phyloP scores from a whole-genome alignment of 2,113 vertebrate genomes.

The Perca fluviatilis region DNA sequence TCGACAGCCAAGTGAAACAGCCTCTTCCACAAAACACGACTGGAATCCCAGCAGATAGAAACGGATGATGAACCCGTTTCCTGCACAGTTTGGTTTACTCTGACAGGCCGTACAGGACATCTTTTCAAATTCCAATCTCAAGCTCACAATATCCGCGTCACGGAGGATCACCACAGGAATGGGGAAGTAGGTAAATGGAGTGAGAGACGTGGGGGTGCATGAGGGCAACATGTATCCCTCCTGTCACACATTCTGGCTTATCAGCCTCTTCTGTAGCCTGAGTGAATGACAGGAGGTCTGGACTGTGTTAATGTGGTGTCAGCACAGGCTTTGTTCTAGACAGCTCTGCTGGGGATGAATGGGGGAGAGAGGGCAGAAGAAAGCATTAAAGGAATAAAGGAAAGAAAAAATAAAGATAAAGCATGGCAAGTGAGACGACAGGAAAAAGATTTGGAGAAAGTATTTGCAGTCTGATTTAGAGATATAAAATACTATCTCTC shows the following conservation, averaged over 20 bases:
- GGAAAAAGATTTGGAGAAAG: background rate
- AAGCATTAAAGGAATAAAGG: background rate
- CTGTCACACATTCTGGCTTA: conserved; percentile 70
- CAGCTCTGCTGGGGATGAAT: conserved; percentile 16
- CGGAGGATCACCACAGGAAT: conserved; percentile 45
- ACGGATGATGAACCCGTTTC: conserved; percentile 46
- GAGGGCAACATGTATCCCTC: conserved; percentile 57
- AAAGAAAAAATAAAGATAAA: background rate
- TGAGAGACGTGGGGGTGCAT: conserved; percentile 14
- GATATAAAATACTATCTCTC: background rate
- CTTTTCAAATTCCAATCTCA: conserved; percentile 24
- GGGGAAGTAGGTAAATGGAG: conserved; percentile 38
- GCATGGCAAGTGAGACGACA: background rate
- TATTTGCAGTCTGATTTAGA: background rate
- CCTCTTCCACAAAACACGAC: conserved; percentile 70
- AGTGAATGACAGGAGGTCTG: conserved; percentile 75
- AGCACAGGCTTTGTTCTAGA: conserved; percentile 55
- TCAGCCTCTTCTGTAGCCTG: conserved; percentile 62
- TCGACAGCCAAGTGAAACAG: conserved; percentile 76
- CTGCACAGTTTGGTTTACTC: conserved; percentile 32
- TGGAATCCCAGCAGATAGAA: conserved; percentile 73
- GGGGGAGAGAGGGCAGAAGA: background rate
- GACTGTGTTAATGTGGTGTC: conserved; percentile 71
- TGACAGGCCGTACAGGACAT: conserved; percentile 25
- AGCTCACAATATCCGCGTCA: conserved; percentile 15